These are phyloP conservation scores for Mystacides longicornis DNA, from an alignment of 2,888 invertebrate genomes.

Conservation along the genomic window DNA sequence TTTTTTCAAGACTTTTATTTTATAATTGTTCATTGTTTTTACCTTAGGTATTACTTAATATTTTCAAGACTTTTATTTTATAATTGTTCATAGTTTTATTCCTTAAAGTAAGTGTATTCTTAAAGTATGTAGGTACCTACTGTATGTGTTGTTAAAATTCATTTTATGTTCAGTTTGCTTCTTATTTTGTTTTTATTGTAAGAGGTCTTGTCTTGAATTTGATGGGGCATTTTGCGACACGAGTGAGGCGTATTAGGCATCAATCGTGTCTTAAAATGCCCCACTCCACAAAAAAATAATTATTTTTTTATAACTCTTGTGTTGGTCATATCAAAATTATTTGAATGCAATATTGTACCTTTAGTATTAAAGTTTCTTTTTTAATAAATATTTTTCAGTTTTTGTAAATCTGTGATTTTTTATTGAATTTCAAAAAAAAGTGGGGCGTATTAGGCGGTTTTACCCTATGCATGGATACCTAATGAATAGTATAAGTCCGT, in stretches of 20 bases:
- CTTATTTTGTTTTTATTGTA: not conserved
- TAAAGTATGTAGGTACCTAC: not conserved
- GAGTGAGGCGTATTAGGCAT: not conserved
- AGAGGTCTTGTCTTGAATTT: not conserved
- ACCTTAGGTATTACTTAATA: not conserved
- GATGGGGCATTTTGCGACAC: not conserved
- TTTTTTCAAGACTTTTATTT: not conserved
- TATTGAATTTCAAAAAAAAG: too few relatives aligned
- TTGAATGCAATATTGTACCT: not conserved
- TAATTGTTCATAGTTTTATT: not conserved
- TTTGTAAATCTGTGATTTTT: too few relatives aligned
- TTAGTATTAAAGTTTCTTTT: not conserved
- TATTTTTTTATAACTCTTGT: not conserved
- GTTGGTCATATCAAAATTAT: not conserved
- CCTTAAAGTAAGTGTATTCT: not conserved
- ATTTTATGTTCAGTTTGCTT: not conserved
- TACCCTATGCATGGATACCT: not conserved
- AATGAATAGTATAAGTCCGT: too few relatives aligned
- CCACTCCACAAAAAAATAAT: too few relatives aligned
- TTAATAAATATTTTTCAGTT: not conserved
- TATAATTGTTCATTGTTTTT: not conserved
- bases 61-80: constrained; percentile 2
- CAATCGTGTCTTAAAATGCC: not conserved
- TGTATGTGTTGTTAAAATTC: not conserved
- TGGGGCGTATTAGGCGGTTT: not conserved